Evolutionary conservation across 2,113 vertebrate genomes (phyloP).

Genomic region (Engraulis encrasicolus): DNA sequence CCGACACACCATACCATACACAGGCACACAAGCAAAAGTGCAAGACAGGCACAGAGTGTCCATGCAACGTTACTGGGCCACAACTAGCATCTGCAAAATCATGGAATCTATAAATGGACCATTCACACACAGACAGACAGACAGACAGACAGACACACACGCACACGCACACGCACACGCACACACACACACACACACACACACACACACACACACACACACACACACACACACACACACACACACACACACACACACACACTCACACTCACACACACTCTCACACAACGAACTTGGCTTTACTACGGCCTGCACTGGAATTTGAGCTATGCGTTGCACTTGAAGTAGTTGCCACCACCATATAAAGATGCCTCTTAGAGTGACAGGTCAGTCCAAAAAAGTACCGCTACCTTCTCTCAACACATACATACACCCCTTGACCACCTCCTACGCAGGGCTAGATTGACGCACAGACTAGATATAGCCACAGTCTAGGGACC

Average conservation of each 20-base stretch:
- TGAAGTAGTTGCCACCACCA: background rate
- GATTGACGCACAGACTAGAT: no score
- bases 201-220: background rate
- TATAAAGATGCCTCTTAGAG: constrained; percentile 1
- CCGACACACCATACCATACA: no score
- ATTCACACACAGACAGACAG: background rate
- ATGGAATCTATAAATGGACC: background rate
- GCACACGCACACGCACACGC: background rate
- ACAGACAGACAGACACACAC: background rate
- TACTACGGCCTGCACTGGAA: background rate
- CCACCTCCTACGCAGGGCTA: no score
- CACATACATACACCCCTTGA: no score
- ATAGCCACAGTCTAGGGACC: no score
- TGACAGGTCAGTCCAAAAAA: background rate
- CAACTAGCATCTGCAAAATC: background rate
- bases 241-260: background rate
- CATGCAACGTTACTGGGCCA: background rate
- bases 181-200: background rate
- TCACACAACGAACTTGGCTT: background rate
- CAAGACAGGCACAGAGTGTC: no score
- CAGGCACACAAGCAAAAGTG: background rate
- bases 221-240: background rate
- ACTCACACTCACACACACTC: background rate
- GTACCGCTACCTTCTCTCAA: background rate
- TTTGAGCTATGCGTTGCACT: background rate